Percentiles rank a stretch among this genome's conserved stretches.
phyloP scores from a whole-genome alignment of 1,140 invertebrate genomes.

The Pinna nobilis region DNA sequence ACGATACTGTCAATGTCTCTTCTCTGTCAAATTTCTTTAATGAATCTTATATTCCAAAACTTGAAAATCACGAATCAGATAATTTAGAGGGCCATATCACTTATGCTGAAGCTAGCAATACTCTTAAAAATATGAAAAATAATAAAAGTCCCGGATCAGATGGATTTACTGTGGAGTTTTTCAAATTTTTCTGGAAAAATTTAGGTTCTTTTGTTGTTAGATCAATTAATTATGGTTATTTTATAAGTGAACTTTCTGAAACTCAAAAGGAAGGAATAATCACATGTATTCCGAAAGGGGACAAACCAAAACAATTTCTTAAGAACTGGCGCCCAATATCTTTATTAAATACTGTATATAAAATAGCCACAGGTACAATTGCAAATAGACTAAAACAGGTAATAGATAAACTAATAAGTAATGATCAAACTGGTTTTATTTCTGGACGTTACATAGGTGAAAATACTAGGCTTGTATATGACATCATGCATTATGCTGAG shows the following conservation, averaged over 20 bases:
- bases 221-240: slow-evolving; percentile 5
- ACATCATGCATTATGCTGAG: slow-evolving; percentile 11
- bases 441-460: slow-evolving; percentile 11
- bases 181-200: slow-evolving; percentile 29
- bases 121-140: slow-evolving; percentile 19
- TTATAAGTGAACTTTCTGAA: neutral
- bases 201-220: neutral
- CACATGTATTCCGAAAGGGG: slow-evolving; percentile 11
- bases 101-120: neutral
- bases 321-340: slow-evolving; percentile 28
- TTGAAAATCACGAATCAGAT: neutral
- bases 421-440: slow-evolving; percentile 24
- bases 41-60: neutral
- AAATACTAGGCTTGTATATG: slow-evolving; percentile 16
- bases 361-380: neutral
- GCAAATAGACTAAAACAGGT: slow-evolving; percentile 19
- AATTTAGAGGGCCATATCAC: slow-evolving; percentile 13
- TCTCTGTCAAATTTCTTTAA: neutral
- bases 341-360: slow-evolving; percentile 21
- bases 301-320: slow-evolving; percentile 11
- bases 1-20: neutral
- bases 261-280: slow-evolving; percentile 29
- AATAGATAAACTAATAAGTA: neutral
- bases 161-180: slow-evolving; percentile 29
- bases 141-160: slow-evolving; percentile 16